A percentile compares a stretch with the other conserved stretches of the same genome.
These are phyloP conservation scores for Heliangelus exortis DNA, from an alignment of 2,797 vertebrate species.

Conservation along the genomic window DNA sequence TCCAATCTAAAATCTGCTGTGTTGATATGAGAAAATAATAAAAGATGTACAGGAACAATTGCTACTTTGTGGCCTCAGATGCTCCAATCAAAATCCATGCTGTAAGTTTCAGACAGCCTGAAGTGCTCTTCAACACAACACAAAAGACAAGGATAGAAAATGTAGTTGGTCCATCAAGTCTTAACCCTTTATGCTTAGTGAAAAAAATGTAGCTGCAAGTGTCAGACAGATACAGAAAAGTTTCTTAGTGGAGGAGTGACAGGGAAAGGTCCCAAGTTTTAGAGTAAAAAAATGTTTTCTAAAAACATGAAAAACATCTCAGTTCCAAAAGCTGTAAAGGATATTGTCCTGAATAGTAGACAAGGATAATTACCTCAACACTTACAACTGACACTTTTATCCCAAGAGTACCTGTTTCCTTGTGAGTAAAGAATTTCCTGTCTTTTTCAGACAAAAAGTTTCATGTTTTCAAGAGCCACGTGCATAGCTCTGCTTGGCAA, in stretches of 20 bases:
- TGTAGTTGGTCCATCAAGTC: neutral
- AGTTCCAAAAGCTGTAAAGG: neutral
- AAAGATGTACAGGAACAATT: neutral
- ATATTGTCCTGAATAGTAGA: neutral
- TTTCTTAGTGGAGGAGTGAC: neutral
- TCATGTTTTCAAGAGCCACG: neutral
- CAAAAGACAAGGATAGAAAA: constrained; percentile 21
- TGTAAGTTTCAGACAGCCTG: neutral
- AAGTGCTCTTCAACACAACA: constrained; percentile 8
- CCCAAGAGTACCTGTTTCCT: neutral
- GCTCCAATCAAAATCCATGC: neutral
- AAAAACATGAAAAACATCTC: neutral
- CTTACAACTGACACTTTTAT: neutral
- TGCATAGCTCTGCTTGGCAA: neutral
- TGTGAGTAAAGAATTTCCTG: neutral
- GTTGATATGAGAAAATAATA: constrained; percentile 15
- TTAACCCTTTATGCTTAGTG: neutral
- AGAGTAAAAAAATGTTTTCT: neutral
- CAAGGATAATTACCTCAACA: neutral
- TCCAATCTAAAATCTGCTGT: neutral
- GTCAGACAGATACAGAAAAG: neutral
- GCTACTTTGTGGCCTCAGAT: neutral
- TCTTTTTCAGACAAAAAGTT: neutral
- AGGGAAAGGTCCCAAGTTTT: neutral
- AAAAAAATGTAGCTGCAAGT: constrained; percentile 12